Evolutionary conservation across 2,888 invertebrate genomes (phyloP).

Genomic region (Caenorhabditis japonica): DNA sequence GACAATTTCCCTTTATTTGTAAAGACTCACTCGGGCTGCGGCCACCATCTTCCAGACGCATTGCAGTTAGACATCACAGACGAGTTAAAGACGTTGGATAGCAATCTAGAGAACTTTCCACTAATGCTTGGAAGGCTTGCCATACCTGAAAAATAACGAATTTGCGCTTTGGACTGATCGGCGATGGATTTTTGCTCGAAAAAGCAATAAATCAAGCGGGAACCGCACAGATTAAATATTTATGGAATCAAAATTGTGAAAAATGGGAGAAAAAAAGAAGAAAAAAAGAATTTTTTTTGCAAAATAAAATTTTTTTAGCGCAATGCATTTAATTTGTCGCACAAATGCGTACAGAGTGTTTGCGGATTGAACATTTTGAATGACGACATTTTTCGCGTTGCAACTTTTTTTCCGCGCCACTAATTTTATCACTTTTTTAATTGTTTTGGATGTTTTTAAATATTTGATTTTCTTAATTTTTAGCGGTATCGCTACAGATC

Average conservation of each 20-base stretch:
- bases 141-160: constrained; percentile 50
- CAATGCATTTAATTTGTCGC: constrained; percentile 11
- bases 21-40: constrained; percentile 74
- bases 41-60: constrained; percentile 74
- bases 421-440: constrained; percentile 3
- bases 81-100: constrained; percentile 39
- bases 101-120: constrained; percentile 32
- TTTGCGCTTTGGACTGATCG: no score
- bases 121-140: constrained; percentile 41
- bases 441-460: constrained; percentile 3
- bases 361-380: constrained; percentile 14
- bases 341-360: constrained; percentile 24
- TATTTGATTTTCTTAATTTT: background rate
- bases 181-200: no score
- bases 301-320: no score
- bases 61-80: constrained; percentile 30
- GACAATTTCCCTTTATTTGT: no score
- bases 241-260: no score
- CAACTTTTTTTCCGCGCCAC: constrained; percentile 11
- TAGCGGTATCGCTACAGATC: constrained; percentile 25
- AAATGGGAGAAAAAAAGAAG: constrained; percentile 3
- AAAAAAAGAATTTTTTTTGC: background rate
- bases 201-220: no score
- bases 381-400: constrained; percentile 22
- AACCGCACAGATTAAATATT: no score